phyloP scores from a whole-genome alignment of 2,888 invertebrate genomes.

The Patella pellucida region DNA sequence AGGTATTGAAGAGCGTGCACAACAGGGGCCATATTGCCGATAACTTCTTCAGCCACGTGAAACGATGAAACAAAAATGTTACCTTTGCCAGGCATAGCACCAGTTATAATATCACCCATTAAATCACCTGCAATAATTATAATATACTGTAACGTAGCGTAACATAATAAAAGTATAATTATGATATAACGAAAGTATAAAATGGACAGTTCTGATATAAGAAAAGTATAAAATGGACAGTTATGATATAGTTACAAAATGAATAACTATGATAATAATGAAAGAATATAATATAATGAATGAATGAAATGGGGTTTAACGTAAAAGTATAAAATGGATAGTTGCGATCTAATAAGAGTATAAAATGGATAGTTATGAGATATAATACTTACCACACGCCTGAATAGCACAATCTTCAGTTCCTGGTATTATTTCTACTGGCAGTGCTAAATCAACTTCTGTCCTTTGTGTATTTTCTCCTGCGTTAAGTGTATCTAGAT shows the following conservation, averaged over 20 bases:
- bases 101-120: slow-evolving; percentile 39
- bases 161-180: too few relatives aligned
- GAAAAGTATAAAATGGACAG: too few relatives aligned
- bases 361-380: not conserved
- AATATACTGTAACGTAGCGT: too few relatives aligned
- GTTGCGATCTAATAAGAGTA: too few relatives aligned
- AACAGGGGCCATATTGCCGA: slow-evolving; percentile 34
- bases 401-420: slow-evolving; percentile 33
- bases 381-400: slow-evolving; percentile 32
- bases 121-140: slow-evolving; percentile 30
- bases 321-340: too few relatives aligned
- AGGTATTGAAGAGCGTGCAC: slow-evolving; percentile 32
- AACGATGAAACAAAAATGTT: slow-evolving; percentile 28
- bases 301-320: too few relatives aligned
- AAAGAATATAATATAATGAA: too few relatives aligned
- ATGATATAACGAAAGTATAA: too few relatives aligned
- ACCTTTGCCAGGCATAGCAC: slow-evolving; percentile 30
- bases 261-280: too few relatives aligned
- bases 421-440: slow-evolving; percentile 31
- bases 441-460: slow-evolving; percentile 33
- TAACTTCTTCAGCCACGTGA: slow-evolving; percentile 31
- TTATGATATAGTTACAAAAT: too few relatives aligned
- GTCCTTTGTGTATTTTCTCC: slow-evolving; percentile 29
- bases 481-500: slow-evolving; percentile 19
- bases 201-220: too few relatives aligned